Evolutionary conservation across 2,888 invertebrate species (phyloP), one percentile per base, ranked within the genome.

Genomic region (Microctonus brassicae): DNA sequence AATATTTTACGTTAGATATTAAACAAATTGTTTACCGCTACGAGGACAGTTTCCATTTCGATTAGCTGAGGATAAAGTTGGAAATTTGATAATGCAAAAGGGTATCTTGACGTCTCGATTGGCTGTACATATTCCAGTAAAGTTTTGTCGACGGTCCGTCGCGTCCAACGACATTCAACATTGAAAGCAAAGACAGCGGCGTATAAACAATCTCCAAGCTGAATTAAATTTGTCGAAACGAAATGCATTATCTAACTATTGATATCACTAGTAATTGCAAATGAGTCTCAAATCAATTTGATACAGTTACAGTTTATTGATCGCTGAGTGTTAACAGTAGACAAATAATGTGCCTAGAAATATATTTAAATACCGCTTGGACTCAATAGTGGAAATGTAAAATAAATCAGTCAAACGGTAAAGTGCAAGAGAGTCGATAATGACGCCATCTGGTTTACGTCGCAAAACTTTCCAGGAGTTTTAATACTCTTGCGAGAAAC

Each of bases 281-380:
- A 84, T 86, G 84, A 86, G 81, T 81, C 81, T 79, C 81, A 81
- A 84, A 84, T 86, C 83, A 81, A 83, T 85, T 70, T 79, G 79
- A 78, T 77, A 5, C 29, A 29, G 29, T 29, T 5, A 29, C 7
- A 29, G 3, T 29, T 7, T 29, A 29, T 29, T 29, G 3, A 29
- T 17, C 33, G 20, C 52, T 39, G 24, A 57, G 39, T 36, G 39
- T 29, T 20, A 11, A 26, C 34, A 57, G 20, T 39, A 66, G 57
- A n/a, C n/a, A 29, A 29, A 29, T 29, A 29, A 29, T 29, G 29
- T 26, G 10, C 39, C 24, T 24, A 53, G 52, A 53, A 33, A 53
- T 34, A 6, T 64, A 22, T 33, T 17, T 17, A 7, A 1, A 47
- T 7, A 47, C 17, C 20, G 9, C 17, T 13, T 26, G 63, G 29